Evolutionary conservation across 2,888 invertebrate species (phyloP).

Genomic region (Caenorhabditis doughertyi): DNA sequence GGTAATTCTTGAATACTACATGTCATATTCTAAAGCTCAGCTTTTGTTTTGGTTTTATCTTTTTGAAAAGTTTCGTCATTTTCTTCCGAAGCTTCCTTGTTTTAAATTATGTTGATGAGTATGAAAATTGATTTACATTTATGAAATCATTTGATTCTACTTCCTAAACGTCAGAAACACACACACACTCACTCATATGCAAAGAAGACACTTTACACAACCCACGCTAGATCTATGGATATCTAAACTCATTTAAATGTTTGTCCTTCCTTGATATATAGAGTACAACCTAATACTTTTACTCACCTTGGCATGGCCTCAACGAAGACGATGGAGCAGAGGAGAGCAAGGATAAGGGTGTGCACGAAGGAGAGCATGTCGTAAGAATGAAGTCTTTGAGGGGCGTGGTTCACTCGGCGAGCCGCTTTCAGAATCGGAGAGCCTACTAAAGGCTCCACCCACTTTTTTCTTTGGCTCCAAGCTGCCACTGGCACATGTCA

Average conservation of each 20-base stretch:
- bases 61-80: no score
- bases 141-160: not conserved
- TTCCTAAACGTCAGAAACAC: not conserved
- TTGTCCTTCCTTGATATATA: not conserved
- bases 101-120: not conserved
- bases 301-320: slow-evolving; percentile 68
- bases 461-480: not conserved
- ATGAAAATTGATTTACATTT: not conserved
- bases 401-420: slow-evolving; percentile 42
- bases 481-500: slow-evolving; percentile 65
- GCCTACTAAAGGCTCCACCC: not conserved
- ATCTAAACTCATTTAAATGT: no score
- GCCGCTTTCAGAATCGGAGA: slow-evolving; percentile 33
- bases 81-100: not conserved
- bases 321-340: slow-evolving; percentile 67
- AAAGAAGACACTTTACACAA: not conserved
- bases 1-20: not conserved
- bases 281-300: not conserved
- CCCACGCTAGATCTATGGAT: not conserved
- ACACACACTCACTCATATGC: no score
- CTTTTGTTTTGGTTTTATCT: not conserved
- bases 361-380: slow-evolving; percentile 70
- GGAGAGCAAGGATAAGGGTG: slow-evolving; percentile 66
- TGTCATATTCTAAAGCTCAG: not conserved
- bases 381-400: slow-evolving; percentile 63